Evolutionary conservation across 2,797 vertebrate genomes (phyloP).

Genomic region (Amblyraja radiata): DNA sequence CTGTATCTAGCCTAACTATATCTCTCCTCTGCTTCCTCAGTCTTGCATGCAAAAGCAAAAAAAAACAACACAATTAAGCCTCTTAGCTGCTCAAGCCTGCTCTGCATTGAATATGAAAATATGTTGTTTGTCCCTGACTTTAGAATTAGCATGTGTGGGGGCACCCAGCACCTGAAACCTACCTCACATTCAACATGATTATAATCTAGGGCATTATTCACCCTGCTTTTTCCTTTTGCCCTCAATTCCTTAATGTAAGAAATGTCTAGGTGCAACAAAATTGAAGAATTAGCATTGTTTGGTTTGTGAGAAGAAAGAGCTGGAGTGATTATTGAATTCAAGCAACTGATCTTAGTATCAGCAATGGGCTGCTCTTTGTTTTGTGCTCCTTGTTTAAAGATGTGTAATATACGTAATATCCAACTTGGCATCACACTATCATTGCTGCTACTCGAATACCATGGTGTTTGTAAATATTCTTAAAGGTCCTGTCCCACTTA

Average conservation of each 20-base stretch:
- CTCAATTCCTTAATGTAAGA: not conserved
- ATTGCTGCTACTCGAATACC: not conserved
- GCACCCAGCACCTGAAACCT: too few relatives aligned
- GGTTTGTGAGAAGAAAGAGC: not conserved
- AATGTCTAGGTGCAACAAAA: not conserved
- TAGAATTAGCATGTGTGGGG: too few relatives aligned
- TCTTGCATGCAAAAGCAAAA: too few relatives aligned
- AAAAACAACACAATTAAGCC: too few relatives aligned
- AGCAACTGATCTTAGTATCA: not conserved
- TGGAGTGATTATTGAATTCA: not conserved
- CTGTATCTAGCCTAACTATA: not conserved
- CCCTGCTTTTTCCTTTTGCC: too few relatives aligned
- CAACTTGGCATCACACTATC: not conserved
- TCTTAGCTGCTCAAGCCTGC: too few relatives aligned
- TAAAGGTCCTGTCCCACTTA: too few relatives aligned
- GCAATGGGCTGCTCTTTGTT: not conserved
- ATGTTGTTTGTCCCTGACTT: too few relatives aligned
- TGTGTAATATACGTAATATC: not conserved
- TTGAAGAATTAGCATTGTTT: not conserved
- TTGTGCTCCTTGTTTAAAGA: not conserved
- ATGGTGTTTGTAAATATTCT: not conserved
- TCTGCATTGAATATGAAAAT: too few relatives aligned
- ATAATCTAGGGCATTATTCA: too few relatives aligned
- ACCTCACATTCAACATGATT: too few relatives aligned
- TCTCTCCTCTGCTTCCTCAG: not conserved